Evolutionary conservation across 1,140 invertebrate species (phyloP).

Genomic region (Pseudoatta argentina): DNA sequence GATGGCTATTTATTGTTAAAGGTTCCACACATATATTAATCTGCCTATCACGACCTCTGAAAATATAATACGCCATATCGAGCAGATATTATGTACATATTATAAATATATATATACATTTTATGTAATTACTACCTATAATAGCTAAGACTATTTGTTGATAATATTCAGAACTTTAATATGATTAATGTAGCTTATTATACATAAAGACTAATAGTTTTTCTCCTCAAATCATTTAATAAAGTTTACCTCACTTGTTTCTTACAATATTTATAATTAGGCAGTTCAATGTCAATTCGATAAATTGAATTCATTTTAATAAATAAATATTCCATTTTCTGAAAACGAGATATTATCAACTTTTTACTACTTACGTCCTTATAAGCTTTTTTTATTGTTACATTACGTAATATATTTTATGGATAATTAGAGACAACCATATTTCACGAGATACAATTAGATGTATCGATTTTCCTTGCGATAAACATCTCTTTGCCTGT

Average conservation of each 20-base stretch:
- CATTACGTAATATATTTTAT: conserved; percentile 58
- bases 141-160: background rate
- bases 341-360: conserved; percentile 23
- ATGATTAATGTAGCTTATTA: background rate
- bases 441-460: conserved; percentile 53
- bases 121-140: background rate
- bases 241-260: background rate
- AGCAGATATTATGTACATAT: background rate
- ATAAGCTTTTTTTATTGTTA: background rate
- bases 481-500: background rate
- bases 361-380: background rate
- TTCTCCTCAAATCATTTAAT: background rate
- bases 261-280: conserved; percentile 2
- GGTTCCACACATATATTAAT: background rate
- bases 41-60: background rate
- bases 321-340: background rate
- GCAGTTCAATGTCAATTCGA: background rate
- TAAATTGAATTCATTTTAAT: conserved; percentile 9
- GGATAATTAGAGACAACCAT: conserved; percentile 42
- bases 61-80: background rate
- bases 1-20: background rate
- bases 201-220: conserved; percentile 4
- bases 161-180: conserved; percentile 2
- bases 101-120: background rate
- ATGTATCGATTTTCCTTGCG: conserved; percentile 46